Percentiles rank a stretch among this genome's conserved stretches.
These are phyloP conservation scores for Mirounga angustirostris DNA, from an alignment of 2,113 vertebrate genomes.

Conservation along the genomic window DNA sequence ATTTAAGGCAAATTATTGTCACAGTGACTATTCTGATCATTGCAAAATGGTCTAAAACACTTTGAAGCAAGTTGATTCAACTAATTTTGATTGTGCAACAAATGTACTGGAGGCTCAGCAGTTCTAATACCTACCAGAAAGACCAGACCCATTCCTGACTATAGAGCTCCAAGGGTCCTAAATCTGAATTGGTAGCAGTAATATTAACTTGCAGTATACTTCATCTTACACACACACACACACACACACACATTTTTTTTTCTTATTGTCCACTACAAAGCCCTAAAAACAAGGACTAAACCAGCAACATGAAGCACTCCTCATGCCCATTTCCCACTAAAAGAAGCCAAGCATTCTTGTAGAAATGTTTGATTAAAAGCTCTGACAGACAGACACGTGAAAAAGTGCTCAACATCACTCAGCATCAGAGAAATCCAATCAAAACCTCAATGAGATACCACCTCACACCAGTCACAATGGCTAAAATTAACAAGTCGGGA, in stretches of 20 bases:
- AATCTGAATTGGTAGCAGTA: conserved; percentile 42
- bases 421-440: no score
- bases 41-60: background rate
- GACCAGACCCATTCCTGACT: background rate
- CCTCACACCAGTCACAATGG: no score
- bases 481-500: no score
- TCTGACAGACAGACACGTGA: background rate
- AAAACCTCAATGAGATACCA: no score
- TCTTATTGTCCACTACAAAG: background rate
- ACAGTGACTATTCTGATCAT: background rate
- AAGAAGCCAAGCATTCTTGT: background rate
- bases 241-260: background rate
- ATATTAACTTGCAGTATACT: conserved; percentile 28
- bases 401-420: no score
- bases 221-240: background rate
- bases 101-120: background rate
- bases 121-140: background rate
- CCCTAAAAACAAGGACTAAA: background rate
- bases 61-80: background rate
- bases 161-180: background rate
- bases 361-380: background rate
- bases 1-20: background rate
- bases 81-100: conserved; percentile 7
- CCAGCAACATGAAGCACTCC: background rate
- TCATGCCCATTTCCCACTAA: background rate